Evolutionary conservation across 1,140 invertebrate genomes (phyloP), one percentile per base, ranked within the genome.

Genomic region (Caenorhabditis briggsae): DNA sequence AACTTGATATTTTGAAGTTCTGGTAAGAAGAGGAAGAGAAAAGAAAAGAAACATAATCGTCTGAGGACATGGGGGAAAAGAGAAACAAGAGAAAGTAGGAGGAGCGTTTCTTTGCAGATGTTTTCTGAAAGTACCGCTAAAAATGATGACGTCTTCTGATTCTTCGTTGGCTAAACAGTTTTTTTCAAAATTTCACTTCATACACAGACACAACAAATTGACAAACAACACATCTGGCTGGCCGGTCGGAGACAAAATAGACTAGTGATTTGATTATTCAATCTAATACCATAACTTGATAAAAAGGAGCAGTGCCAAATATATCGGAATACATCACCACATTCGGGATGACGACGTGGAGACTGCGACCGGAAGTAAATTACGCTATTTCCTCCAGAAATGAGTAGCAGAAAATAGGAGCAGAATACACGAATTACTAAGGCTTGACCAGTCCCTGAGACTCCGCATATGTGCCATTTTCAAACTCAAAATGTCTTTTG

Each of bases 361-460:
- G 41, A 70, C 33, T n/a, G 16, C 33, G 70, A 78, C 70, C 70
- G 70, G 70, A 78, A 78, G 70, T 78, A 78, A 78, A 78, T 78
- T 48, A 50, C 46, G 46, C 70, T 41, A 12, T 9, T 12, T 11
- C 41, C 11, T 20, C 33, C 41, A 33, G 14, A 23, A 50, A 50
- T 50, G 70, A 78, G 70, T n/a, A 78, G 70, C 43, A 48, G 50
- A 78, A 78, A 78, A 33, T 33, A 53, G 50, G 70, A 78, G 70
- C 70, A 78, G 70, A 74, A 74, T 74, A 48, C 70, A 78, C 70
- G 70, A 78, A 78, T 78, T 78, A 50, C 70, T 78, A 53, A 78
- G n/a, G 70, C 70, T 20, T 78, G 70, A 50, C 12, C 23, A 25
- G 46, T 33, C 33, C 3, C 33, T 33, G 33, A 33, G 33, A 33